Conservation (phyloP, 92 coral and sea anemone genomes). For the Scolanthus callimorphus region DNA sequence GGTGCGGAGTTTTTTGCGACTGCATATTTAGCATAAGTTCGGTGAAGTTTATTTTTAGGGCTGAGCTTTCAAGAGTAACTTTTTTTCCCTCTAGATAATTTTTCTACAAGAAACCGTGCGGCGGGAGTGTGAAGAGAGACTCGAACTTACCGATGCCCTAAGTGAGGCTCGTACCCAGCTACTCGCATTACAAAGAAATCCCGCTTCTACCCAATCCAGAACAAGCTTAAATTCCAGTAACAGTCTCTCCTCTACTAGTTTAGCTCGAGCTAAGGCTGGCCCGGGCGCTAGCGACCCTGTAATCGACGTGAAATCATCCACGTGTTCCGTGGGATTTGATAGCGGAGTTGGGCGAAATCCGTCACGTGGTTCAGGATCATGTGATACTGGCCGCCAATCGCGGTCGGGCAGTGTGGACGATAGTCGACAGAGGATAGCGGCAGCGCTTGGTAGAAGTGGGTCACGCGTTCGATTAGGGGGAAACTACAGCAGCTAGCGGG, state of each 20-base stretch:
- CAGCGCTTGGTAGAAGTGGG: conserved; percentile 74
- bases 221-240: conserved; percentile 11
- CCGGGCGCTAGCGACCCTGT: conserved; percentile 22
- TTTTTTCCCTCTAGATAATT: conserved; percentile 33
- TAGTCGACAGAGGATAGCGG: conserved; percentile 88
- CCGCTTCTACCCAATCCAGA: conserved; percentile 52
- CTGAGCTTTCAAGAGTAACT: too few species aligned
- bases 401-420: conserved; percentile 84
- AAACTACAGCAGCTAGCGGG: neutral
- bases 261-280: conserved; percentile 13
- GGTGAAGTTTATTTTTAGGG: too few species aligned
- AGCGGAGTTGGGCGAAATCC: conserved; percentile 47
- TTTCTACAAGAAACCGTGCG: conserved; percentile 95
- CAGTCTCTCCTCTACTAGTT: conserved; percentile 23
- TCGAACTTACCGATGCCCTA: conserved; percentile 89
- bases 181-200: conserved; percentile 59
- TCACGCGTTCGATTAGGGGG: conserved; percentile 60
- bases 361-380: conserved; percentile 18
- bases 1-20: too few species aligned
- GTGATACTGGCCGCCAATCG: conserved; percentile 48
- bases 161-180: conserved; percentile 89
- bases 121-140: conserved; percentile 95
- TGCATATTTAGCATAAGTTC: too few species aligned
- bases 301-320: conserved; percentile 18
- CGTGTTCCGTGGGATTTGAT: conserved; percentile 72